Conservation (phyloP, 2,113 vertebrate genomes). For the Gambusia holbrooki region DNA sequence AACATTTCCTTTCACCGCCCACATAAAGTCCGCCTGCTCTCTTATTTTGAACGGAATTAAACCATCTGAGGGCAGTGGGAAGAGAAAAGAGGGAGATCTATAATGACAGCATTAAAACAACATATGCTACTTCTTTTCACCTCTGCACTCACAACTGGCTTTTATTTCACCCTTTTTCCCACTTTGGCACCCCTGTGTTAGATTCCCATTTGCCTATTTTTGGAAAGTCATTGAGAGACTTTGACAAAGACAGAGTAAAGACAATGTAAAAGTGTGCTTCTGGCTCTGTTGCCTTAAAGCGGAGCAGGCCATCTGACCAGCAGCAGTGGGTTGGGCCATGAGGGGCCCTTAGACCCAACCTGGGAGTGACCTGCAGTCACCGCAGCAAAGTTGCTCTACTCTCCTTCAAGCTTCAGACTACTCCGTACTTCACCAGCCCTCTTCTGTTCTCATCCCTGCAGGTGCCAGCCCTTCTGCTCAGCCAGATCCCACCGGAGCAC, state of each 20-base stretch:
- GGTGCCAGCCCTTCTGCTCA: slow-evolving; percentile 68
- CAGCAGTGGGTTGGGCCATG: slow-evolving; percentile 67
- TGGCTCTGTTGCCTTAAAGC: slow-evolving; percentile 62
- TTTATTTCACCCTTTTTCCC: slow-evolving; percentile 70
- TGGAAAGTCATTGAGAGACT: slow-evolving; percentile 79
- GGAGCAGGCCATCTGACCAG: slow-evolving; percentile 72
- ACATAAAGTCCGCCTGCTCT: slow-evolving; percentile 61
- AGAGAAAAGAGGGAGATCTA: slow-evolving; percentile 45
- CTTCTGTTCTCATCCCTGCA: slow-evolving; percentile 48
- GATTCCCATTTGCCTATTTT: slow-evolving; percentile 72
- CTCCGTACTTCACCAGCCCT: slow-evolving; percentile 37
- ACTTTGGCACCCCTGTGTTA: slow-evolving; percentile 43
- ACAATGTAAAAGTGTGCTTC: slow-evolving; percentile 74
- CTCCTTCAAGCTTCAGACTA: slow-evolving; percentile 77
- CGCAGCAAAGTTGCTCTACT: slow-evolving; percentile 62
- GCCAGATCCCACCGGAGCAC: slow-evolving; percentile 60
- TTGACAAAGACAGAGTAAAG: slow-evolving; percentile 79
- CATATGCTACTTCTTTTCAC: slow-evolving; percentile 75
- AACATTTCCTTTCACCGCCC: slow-evolving; percentile 52
- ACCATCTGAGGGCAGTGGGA: slow-evolving; percentile 65
- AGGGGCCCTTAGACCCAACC: slow-evolving; percentile 70
- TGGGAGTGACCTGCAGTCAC: slow-evolving; percentile 58
- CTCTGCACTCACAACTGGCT: slow-evolving; percentile 71
- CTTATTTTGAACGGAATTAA: slow-evolving; percentile 73
- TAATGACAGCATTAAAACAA: slow-evolving; percentile 80